Conservation (phyloP, 2,888 invertebrate genomes). For the Epistrophe grossulariae region DNA sequence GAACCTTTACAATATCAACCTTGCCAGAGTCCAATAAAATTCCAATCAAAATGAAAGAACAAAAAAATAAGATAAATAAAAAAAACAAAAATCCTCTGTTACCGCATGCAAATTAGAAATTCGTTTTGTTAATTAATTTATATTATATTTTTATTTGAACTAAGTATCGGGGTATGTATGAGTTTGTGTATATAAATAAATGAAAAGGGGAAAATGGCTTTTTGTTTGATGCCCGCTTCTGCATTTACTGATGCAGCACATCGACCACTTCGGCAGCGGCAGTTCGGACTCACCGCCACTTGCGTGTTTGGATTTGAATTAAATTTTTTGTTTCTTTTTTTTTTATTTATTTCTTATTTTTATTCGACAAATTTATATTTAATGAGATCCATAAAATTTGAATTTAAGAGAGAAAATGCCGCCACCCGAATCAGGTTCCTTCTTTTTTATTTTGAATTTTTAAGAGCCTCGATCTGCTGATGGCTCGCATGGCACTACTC, state of each 20-base stretch:
- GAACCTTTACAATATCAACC: slow-evolving; percentile 22
- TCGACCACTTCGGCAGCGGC: background rate
- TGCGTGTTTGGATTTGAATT: slow-evolving; percentile 60
- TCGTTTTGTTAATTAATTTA: slow-evolving; percentile 76
- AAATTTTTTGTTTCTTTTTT: slow-evolving; percentile 36
- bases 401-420: slow-evolving; percentile 82
- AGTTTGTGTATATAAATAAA: slow-evolving; percentile 20
- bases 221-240: slow-evolving; percentile 54
- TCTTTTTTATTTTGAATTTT: slow-evolving; percentile 16
- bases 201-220: slow-evolving; percentile 7
- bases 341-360: slow-evolving; percentile 61
- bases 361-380: slow-evolving; percentile 84
- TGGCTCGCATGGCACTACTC: background rate
- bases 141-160: slow-evolving; percentile 72
- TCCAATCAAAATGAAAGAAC: slow-evolving; percentile 55
- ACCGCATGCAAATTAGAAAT: slow-evolving; percentile 75
- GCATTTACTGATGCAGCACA: slow-evolving; percentile 42
- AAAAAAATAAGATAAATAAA: slow-evolving; percentile 27
- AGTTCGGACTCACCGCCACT: slow-evolving; percentile 11
- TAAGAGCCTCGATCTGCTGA: slow-evolving; percentile 17
- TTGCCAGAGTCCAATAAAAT: slow-evolving; percentile 55
- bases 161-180: slow-evolving; percentile 12
- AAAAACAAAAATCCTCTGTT: slow-evolving; percentile 47
- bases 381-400: slow-evolving; percentile 84
- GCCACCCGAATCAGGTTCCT: slow-evolving; percentile 73